Base-by-base conservation (phyloP, 2,888 invertebrate genomes). In the Conistra vaccinii region DNA sequence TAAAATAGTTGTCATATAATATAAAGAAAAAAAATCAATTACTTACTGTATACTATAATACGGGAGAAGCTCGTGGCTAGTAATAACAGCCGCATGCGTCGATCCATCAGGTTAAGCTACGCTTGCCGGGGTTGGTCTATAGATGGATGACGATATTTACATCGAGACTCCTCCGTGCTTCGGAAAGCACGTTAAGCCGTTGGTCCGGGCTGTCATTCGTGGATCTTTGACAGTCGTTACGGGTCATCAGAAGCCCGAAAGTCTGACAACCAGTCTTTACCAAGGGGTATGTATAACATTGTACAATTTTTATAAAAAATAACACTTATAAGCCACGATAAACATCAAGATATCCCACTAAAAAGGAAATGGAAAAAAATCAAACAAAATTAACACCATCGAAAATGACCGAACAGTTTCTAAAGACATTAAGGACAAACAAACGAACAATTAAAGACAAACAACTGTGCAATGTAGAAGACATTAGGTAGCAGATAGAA, bases 401-500 rank as follows among this genome's bases (percentile, higher is more conserved):
- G 26, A 80, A 75, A 65, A 65, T 9, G 23, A 58, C 12, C 57
- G 0, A 77, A 20, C 26, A 57, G 55, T 71, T 71, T 69, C 76
- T 45, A 55, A 84, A 84, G 61, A 81, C 65, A 63, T 69, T 80
- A 80, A 76, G 45, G 26, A 82, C 62, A 81, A 81, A 85, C 72
- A 82, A 84, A 81, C 61, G 45, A 83, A 83, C 74, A 77, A 76
- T 80, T 77, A 74, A 68, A 78, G 73, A 81, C 67, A 75, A 77
- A 83, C 70, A 69, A 75, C 73, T 76, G 51, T 66, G 82, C 89
- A 76, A 67, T 71, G 76, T 71, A 84, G 76, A 84, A 78, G 75
- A 83, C 80, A 80, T 80, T 91, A 89, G 90, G 94, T 94, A 93
- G 93, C 92, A 90, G 93, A 94, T 95, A 94, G 91, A 91, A 91